Evolutionary conservation across 2,797 vertebrate species (phyloP), one percentile per base, ranked within the genome.

Genomic region (Molossus alvarezi): DNA sequence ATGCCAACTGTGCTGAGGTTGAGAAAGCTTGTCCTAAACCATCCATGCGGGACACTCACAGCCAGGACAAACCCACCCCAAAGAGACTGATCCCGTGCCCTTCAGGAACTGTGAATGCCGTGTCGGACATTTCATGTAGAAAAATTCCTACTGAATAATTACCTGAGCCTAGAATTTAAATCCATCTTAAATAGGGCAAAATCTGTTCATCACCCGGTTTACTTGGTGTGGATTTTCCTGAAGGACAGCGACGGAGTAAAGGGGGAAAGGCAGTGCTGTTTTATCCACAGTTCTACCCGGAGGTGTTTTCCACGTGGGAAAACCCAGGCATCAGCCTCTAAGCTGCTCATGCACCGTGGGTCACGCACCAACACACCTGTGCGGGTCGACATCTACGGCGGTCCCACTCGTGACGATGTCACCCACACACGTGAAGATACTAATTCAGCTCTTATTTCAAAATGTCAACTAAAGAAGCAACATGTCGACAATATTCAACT

Each of bases 381-480:
- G 65, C 55, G 5, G 1, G 4, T 3, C 1, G 1, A 25, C n/a
- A 25, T 53, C 20, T 65, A 18, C 67, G 60, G 21, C 15, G 11
- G 55, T 4, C 51, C 10, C 0, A 0, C n/a, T 48, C 62, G 0
- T 3, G 1, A 25, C 3, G 27, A 72, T 15, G 75, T 57, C 62
- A 23, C 89, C 77, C 80, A 7, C 33, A 53, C 33, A 45, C 13
- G 57, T n/a, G 92, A 83, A 58, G n/a, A 53, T 0, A 53, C 86
- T 82, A 69, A 94, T 91, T 80, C 79, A 87, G 76, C 65, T 72
- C 88, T 91, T 57, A 80, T 53, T 85, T 86, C 94, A 95, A 79
- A 86, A 93, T 67, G 95, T 88, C 95, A 93, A 41, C 71, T 27
- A 48, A 2, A 76, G 57, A 94, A 79, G 51, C 65, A 53, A 75